phyloP scores from a whole-genome alignment of 2,888 invertebrate species.

The Cinara cedri region DNA sequence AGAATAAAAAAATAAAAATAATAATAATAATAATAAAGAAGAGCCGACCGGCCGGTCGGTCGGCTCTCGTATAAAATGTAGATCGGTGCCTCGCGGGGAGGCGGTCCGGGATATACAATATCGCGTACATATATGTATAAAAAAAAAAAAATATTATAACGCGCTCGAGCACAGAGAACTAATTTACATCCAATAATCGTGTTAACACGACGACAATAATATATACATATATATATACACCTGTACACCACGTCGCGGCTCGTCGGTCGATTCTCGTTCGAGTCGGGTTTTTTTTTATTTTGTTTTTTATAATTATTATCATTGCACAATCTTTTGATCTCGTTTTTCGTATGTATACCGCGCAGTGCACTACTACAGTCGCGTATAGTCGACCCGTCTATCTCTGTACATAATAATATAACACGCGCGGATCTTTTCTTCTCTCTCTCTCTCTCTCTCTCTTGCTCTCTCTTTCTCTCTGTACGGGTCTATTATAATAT shows the following conservation, averaged over 20 bases:
- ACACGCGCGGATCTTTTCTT: neutral
- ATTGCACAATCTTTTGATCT: slow-evolving; percentile 54
- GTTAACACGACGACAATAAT: slow-evolving; percentile 55
- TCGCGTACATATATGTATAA: neutral
- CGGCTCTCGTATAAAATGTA: slow-evolving; percentile 46
- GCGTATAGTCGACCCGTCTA: no score
- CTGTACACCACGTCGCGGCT: neutral
- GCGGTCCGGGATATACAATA: neutral
- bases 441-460: neutral
- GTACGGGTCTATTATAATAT: neutral
- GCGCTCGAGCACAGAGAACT: slow-evolving; percentile 26
- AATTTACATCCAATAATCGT: slow-evolving; percentile 57
- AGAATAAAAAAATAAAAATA: neutral
- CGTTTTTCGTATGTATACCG: slow-evolving; percentile 28
- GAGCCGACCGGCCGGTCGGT: slow-evolving; percentile 1
- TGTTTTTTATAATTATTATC: slow-evolving; percentile 41
- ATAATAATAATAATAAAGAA: slow-evolving; percentile 29
- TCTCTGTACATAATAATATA: neutral
- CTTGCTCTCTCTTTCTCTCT: no score
- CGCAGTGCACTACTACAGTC: no score
- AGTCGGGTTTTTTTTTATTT: slow-evolving; percentile 18
- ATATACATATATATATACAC: neutral
- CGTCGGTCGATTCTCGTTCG: slow-evolving; percentile 14
- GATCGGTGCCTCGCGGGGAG: slow-evolving; percentile 40
- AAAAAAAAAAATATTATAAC: neutral